Evolutionary conservation across 1,140 invertebrate genomes (phyloP).

Genomic region (Drosophila pectinifera): DNA sequence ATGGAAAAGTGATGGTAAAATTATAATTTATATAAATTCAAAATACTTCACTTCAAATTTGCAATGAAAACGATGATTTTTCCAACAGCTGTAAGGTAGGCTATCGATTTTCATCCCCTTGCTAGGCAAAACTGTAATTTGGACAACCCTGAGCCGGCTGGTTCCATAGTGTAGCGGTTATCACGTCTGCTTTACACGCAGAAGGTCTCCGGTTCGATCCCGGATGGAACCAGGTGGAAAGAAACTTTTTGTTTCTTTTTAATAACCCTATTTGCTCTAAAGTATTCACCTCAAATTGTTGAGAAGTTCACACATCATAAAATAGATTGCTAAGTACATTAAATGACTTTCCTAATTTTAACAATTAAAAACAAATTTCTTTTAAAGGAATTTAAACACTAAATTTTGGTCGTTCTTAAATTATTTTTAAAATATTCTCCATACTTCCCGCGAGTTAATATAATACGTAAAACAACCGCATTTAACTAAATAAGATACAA

Average conservation of each 20-base stretch:
- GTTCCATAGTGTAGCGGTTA: slow-evolving; percentile 88
- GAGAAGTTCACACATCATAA: background rate
- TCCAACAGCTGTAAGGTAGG: slow-evolving; percentile 15
- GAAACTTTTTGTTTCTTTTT: slow-evolving; percentile 2
- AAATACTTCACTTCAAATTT: background rate
- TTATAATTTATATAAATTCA: no score
- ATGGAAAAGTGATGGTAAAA: background rate
- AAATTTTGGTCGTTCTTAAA: no score
- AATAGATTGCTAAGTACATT: background rate
- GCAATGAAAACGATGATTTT: background rate
- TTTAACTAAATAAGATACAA: no score
- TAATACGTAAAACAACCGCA: no score
- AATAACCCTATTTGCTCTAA: no score
- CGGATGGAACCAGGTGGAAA: slow-evolving; percentile 24
- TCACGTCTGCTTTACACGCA: slow-evolving; percentile 89
- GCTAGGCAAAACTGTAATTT: slow-evolving; percentile 59
- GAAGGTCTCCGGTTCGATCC: slow-evolving; percentile 87
- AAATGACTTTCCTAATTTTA: no score
- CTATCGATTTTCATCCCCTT: background rate
- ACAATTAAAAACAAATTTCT: no score
- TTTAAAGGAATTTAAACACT: no score
- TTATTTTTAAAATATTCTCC: no score
- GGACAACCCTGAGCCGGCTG: slow-evolving; percentile 17
- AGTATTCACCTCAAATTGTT: background rate
- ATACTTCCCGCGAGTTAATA: no score